These are phyloP conservation scores for Scolopax rusticola DNA, from an alignment of 2,797 vertebrate species.

Conservation along the genomic window DNA sequence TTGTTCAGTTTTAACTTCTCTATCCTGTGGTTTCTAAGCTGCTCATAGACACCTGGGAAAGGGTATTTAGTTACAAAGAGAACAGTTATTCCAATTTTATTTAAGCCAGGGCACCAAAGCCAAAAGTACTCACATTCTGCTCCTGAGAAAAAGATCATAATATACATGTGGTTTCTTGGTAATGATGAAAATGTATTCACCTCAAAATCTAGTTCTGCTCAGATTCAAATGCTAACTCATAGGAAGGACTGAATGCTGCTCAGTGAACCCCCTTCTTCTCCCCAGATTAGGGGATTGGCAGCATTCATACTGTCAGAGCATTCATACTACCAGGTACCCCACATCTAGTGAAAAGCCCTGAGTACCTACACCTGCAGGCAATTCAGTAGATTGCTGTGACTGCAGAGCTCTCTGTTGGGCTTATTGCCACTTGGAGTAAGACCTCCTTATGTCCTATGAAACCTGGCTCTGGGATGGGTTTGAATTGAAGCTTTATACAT, in stretches of 20 bases:
- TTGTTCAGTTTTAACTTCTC: neutral
- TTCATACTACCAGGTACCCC: neutral
- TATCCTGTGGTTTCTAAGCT: neutral
- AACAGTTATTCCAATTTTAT: neutral
- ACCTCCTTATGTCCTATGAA: neutral
- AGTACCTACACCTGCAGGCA: rapidly evolving
- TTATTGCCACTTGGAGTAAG: neutral
- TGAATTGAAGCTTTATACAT: neutral
- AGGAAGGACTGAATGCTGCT: neutral
- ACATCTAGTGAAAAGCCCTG: neutral
- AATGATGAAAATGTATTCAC: neutral
- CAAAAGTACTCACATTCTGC: neutral
- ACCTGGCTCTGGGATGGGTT: neutral
- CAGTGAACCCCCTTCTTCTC: neutral
- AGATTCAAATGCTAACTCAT: neutral
- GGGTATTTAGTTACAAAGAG: neutral
- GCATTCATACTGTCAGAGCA: too few relatives aligned
- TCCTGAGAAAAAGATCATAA: neutral
- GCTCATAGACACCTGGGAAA: neutral
- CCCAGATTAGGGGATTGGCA: rapidly evolving
- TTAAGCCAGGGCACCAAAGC: neutral
- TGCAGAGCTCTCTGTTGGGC: neutral
- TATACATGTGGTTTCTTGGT: neutral
- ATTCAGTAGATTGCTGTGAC: neutral
- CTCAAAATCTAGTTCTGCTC: neutral